Percentiles rank a stretch among this genome's conserved stretches.
Evolutionary conservation across 2,113 vertebrate genomes (phyloP).

Genomic region (Zapornia atra): DNA sequence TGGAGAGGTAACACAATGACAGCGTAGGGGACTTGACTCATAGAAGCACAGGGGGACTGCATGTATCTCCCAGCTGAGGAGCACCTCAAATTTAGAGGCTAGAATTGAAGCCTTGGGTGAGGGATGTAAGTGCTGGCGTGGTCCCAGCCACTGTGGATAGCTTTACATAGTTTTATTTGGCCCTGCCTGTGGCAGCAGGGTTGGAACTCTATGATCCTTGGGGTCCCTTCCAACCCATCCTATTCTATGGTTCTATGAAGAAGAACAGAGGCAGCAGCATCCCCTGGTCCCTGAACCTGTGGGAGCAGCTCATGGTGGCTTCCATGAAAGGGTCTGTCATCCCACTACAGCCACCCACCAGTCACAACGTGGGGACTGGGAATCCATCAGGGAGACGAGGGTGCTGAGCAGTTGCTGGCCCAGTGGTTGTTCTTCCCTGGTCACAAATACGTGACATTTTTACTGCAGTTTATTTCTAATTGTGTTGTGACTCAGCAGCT

Average conservation of each 20-base stretch:
- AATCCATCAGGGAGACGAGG: not conserved
- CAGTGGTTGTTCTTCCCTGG: not conserved
- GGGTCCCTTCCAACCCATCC: no score
- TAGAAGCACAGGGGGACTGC: not conserved
- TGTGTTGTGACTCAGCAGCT: not conserved
- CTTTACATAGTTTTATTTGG: not conserved
- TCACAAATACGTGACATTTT: not conserved
- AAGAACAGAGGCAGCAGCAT: not conserved
- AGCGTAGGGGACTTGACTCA: not conserved
- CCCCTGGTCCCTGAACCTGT: not conserved
- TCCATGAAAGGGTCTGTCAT: not conserved
- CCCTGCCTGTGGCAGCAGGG: no score
- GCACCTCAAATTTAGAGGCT: not conserved
- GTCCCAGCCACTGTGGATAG: fast-evolving
- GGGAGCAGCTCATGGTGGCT: not conserved
- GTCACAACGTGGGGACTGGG: fast-evolving
- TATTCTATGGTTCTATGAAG: no score
- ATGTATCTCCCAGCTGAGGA: not conserved
- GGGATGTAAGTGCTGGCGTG: not conserved
- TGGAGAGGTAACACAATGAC: not conserved
- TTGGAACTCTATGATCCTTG: no score
- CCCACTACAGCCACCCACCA: fast-evolving
- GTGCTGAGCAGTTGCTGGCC: not conserved
- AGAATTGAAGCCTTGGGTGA: not conserved
- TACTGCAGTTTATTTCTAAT: not conserved